Conservation (phyloP, 2,113 vertebrate genomes). For the Amazona vittata region DNA sequence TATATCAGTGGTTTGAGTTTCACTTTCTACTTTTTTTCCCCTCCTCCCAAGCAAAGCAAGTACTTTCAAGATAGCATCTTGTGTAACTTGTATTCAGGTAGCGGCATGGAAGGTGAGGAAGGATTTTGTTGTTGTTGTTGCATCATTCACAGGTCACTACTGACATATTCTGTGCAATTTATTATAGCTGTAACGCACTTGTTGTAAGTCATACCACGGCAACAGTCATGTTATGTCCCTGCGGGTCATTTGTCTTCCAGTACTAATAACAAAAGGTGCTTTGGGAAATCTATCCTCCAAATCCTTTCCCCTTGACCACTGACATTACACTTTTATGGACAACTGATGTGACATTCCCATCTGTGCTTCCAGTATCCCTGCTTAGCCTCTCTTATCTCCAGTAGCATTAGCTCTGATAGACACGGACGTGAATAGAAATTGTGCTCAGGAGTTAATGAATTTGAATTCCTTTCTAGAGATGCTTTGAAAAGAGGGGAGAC, state of each 20-base stretch:
- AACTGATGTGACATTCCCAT: background rate
- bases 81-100: background rate
- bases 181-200: background rate
- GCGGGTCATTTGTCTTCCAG: background rate
- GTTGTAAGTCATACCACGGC: background rate
- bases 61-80: background rate
- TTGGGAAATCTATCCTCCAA: background rate
- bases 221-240: background rate
- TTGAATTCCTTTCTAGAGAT: background rate
- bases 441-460: background rate
- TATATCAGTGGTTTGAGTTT: background rate
- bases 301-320: background rate
- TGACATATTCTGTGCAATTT: background rate
- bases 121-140: background rate
- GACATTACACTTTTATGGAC: fast-evolving
- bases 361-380: background rate
- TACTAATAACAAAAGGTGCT: background rate
- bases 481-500: background rate
- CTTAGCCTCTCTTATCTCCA: background rate
- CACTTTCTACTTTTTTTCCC: background rate
- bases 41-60: background rate
- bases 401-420: background rate
- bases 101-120: background rate
- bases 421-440: fast-evolving
- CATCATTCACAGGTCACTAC: background rate